Evolutionary conservation across 92 coral and sea anemone genomes (phyloP), one percentile per base, ranked within the genome.

Genomic region (Epizoanthus scotinus): DNA sequence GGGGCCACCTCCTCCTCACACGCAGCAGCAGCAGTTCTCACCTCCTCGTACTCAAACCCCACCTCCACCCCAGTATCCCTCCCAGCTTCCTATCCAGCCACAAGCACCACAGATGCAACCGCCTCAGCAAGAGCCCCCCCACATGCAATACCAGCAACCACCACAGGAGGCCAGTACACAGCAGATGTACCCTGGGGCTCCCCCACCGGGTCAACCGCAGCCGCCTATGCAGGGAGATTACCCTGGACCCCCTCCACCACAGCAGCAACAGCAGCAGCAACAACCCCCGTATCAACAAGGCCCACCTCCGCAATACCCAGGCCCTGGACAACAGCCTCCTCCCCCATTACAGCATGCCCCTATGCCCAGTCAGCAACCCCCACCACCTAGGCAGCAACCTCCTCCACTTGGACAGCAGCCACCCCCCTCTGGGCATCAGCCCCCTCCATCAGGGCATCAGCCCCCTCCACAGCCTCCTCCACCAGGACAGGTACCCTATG

Each of bases 121-220:
- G 7, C 61, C 58, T 6, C 89, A 79, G 26, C 89, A 86, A n/a
- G 78, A 81, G 1, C 79, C 84, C 27, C 27, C 70, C n/a, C 94
- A 91, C 81, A 82, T 86, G 57, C 84, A 78, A 2, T 71, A 74
- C 57, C 91, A 87, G 71, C 92, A 1, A 34, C 86, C 87, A 27
- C 67, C 82, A 19, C 91, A 84, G 71, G 80, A 83, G 73, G 55
- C 65, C 20, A 77, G 58, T 7, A 73, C 81, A 15, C 78, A 56
- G 54, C 82, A 81, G 82, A 83, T 73, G 53, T 67, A 53, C 44
- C 84, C 84, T 42, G 84, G 72, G 18, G 65, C 55, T 44, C 40
- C 63, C 50, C 61, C 81, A 24, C 59, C 87, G n/a, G 78, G 72
- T 47, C 79, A 83, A 67, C 86, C 62, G 20, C 82, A 64, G 53